Conservation (phyloP, 2,888 invertebrate species). For the Lypha dubia region DNA sequence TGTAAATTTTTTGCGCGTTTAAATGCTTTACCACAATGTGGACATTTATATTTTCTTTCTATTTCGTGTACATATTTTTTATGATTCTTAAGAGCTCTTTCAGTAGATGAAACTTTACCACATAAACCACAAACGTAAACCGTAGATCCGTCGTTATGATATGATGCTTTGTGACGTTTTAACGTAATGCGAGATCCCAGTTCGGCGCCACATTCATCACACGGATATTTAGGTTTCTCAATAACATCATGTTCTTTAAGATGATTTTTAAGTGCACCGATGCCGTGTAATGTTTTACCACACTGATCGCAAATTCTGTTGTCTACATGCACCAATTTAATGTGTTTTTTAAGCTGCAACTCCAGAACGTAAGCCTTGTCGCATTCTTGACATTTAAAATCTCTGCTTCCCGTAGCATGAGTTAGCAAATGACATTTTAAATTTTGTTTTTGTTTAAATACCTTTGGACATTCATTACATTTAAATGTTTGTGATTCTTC, state of each 20-base stretch:
- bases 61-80: slow-evolving; percentile 74
- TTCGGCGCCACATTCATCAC: slow-evolving; percentile 73
- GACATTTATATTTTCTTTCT: slow-evolving; percentile 74
- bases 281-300: slow-evolving; percentile 70
- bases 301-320: slow-evolving; percentile 72
- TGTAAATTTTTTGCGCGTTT: slow-evolving; percentile 70
- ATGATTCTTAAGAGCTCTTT: slow-evolving; percentile 73
- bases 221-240: slow-evolving; percentile 69
- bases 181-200: slow-evolving; percentile 71
- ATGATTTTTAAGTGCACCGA: slow-evolving; percentile 69
- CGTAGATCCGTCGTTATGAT: slow-evolving; percentile 72
- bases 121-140: slow-evolving; percentile 74
- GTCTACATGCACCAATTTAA: slow-evolving; percentile 67
- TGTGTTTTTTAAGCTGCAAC: slow-evolving; percentile 70
- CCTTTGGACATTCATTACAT: slow-evolving; percentile 73
- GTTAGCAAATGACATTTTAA: slow-evolving; percentile 73
- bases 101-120: slow-evolving; percentile 73
- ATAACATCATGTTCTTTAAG: slow-evolving; percentile 68
- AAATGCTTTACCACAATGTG: slow-evolving; percentile 74
- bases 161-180: slow-evolving; percentile 72
- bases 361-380: slow-evolving; percentile 72
- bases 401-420: slow-evolving; percentile 68
- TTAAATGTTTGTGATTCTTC: slow-evolving; percentile 62
- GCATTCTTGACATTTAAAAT: slow-evolving; percentile 74
- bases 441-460: slow-evolving; percentile 66